Conservation (phyloP, 2,113 vertebrate genomes). For the Rana temporaria region DNA sequence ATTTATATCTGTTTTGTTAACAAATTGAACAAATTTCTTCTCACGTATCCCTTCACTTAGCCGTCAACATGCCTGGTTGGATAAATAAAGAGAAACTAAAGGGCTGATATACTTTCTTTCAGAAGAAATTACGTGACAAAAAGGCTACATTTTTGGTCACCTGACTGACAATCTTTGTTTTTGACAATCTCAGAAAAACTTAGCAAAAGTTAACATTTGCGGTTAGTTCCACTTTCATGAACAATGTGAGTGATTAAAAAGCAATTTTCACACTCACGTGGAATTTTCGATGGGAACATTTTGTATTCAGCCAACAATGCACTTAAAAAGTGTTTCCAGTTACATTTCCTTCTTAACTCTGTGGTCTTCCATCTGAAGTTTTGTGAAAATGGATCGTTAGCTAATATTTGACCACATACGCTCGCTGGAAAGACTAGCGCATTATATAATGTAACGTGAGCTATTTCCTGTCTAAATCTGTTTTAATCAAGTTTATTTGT, state of each 20-base stretch:
- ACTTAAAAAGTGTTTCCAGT: slow-evolving; percentile 45
- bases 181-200: too few relatives aligned
- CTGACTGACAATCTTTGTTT: too few relatives aligned
- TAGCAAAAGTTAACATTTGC: too few relatives aligned
- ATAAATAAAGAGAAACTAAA: too few relatives aligned
- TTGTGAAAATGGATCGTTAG: slow-evolving; percentile 23
- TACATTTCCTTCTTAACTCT: slow-evolving; percentile 14
- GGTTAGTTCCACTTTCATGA: too few relatives aligned
- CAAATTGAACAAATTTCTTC: too few relatives aligned
- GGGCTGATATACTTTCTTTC: too few relatives aligned
- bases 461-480: slow-evolving; percentile 70
- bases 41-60: too few relatives aligned
- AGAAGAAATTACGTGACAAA: too few relatives aligned
- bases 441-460: slow-evolving; percentile 32
- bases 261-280: slow-evolving; percentile 11
- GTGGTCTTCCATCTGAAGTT: slow-evolving; percentile 13
- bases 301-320: slow-evolving; percentile 30
- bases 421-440: slow-evolving; percentile 68
- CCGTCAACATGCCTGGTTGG: too few relatives aligned
- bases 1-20: too few relatives aligned
- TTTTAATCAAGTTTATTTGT: slow-evolving; percentile 71
- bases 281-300: slow-evolving; percentile 23
- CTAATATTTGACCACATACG: slow-evolving; percentile 61
- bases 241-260: slow-evolving; percentile 13
- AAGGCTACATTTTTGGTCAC: too few relatives aligned